A percentile compares a stretch with the other conserved stretches of the same genome.
Evolutionary conservation across 2,113 vertebrate species (phyloP).

Genomic region (Upupa epops): DNA sequence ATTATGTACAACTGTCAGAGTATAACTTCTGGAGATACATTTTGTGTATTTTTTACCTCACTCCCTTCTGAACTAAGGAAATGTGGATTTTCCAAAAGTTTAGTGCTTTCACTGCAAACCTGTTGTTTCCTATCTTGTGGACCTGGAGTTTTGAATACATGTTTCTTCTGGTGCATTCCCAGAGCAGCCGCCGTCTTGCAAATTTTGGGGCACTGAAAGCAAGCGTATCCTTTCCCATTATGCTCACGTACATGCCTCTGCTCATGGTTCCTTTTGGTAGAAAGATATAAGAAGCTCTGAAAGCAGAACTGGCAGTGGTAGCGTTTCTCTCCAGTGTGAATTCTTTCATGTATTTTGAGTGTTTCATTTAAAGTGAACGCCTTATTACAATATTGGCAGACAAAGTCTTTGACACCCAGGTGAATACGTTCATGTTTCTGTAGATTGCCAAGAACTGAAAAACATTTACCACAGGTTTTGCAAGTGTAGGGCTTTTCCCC

Average conservation of each 20-base stretch:
- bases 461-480: slow-evolving; percentile 91
- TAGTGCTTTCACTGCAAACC: slow-evolving; percentile 56
- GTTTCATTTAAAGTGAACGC: slow-evolving; percentile 83
- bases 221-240: slow-evolving; percentile 79
- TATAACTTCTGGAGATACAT: slow-evolving; percentile 27
- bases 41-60: slow-evolving; percentile 55
- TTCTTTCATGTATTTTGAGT: slow-evolving; percentile 86
- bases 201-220: slow-evolving; percentile 83
- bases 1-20: slow-evolving; percentile 32
- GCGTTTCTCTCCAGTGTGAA: slow-evolving; percentile 90
- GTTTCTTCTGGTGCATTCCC: slow-evolving; percentile 86
- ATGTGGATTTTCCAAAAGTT: slow-evolving; percentile 48
- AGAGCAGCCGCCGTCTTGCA: slow-evolving; percentile 86
- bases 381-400: slow-evolving; percentile 91
- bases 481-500: slow-evolving; percentile 85
- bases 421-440: slow-evolving; percentile 79
- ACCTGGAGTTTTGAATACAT: slow-evolving; percentile 77
- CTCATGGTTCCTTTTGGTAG: slow-evolving; percentile 95
- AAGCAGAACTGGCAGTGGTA: slow-evolving; percentile 96
- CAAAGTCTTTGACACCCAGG: slow-evolving; percentile 83
- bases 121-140: slow-evolving; percentile 56
- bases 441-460: slow-evolving; percentile 84
- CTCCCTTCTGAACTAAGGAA: slow-evolving; percentile 53
- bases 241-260: slow-evolving; percentile 86
- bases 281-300: slow-evolving; percentile 93